Evolutionary conservation across 2,888 invertebrate species (phyloP).

Genomic region (Macroteleia sp.): DNA sequence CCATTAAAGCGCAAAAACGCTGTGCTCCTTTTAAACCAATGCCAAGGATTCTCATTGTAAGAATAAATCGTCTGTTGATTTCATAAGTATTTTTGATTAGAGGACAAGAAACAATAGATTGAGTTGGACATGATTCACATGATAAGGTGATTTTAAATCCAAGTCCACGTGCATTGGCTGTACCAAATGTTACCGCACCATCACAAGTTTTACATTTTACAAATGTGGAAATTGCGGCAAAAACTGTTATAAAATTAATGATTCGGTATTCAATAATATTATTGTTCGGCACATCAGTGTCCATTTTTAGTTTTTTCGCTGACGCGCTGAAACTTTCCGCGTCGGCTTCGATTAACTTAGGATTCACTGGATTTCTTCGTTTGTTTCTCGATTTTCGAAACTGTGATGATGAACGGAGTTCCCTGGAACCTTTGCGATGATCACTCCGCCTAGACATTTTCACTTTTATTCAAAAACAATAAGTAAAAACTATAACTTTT

Average conservation of each 20-base stretch:
- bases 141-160: slow-evolving; percentile 38
- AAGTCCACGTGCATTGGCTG: slow-evolving; percentile 28
- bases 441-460: background rate
- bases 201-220: slow-evolving; percentile 63
- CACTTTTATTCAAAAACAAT: slow-evolving; percentile 7
- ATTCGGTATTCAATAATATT: slow-evolving; percentile 64
- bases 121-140: slow-evolving; percentile 15
- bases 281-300: slow-evolving; percentile 62
- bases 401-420: background rate
- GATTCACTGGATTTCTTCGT: background rate
- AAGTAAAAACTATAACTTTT: slow-evolving; percentile 11
- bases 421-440: slow-evolving; percentile 18
- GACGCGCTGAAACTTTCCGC: slow-evolving; percentile 15
- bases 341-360: slow-evolving; percentile 9
- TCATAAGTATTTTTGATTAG: slow-evolving; percentile 41
- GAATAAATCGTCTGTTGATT: slow-evolving; percentile 46
- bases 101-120: slow-evolving; percentile 29
- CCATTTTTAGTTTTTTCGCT: slow-evolving; percentile 24
- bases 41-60: slow-evolving; percentile 48
- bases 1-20: slow-evolving; percentile 41
- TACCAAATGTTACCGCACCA: slow-evolving; percentile 37
- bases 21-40: slow-evolving; percentile 36
- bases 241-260: slow-evolving; percentile 63
- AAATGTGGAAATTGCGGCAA: slow-evolving; percentile 58
- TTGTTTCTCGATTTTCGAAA: slow-evolving; percentile 19